Conservation (phyloP, 2,113 vertebrate genomes). For the Kobus ellipsiprymnus region DNA sequence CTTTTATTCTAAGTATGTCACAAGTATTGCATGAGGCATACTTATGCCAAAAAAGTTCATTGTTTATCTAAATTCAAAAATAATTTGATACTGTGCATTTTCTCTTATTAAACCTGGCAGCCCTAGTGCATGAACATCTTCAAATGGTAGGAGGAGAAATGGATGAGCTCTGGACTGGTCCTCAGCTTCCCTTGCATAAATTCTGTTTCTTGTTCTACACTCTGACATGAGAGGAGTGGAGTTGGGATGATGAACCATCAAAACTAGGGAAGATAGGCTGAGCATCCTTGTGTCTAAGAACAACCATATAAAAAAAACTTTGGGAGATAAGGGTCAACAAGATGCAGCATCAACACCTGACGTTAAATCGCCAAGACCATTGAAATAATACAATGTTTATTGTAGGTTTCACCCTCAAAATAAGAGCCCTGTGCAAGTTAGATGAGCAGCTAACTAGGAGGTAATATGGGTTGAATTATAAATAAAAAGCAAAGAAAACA, state of each 20-base stretch:
- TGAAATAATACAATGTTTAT: neutral
- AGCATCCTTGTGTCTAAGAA: neutral
- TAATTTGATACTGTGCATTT: neutral
- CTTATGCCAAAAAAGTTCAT: neutral
- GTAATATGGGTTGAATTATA: neutral
- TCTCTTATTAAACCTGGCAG: neutral
- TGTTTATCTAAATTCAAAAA: neutral
- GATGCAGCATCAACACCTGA: neutral
- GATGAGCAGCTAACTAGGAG: neutral
- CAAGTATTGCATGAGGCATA: neutral
- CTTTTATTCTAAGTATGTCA: neutral
- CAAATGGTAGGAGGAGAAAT: neutral
- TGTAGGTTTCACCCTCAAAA: neutral
- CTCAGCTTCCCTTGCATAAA: neutral
- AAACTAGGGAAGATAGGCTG: neutral
- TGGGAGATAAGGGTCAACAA: neutral
- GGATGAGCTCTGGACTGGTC: neutral
- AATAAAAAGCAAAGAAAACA: neutral
- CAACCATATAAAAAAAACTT: neutral
- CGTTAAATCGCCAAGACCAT: neutral
- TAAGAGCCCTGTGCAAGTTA: neutral
- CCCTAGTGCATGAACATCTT: neutral
- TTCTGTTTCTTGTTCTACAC: neutral
- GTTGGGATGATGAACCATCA: rapidly evolving
- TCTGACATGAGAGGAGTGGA: neutral